Evolutionary conservation across 2,888 invertebrate species (phyloP).

Genomic region (Meteorus cinctellus): DNA sequence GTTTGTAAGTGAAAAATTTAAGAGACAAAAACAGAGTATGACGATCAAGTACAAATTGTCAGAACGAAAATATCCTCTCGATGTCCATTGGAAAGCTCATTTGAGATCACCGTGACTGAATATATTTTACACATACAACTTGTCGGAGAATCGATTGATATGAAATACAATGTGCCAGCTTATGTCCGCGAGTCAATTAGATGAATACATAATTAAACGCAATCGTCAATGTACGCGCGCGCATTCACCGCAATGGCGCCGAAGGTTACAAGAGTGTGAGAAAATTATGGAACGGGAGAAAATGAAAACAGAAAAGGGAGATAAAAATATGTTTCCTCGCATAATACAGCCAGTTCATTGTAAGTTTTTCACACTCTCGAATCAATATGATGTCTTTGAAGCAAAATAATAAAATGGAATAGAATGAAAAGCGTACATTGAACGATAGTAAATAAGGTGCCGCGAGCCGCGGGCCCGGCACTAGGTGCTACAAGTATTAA

Average conservation of each 20-base stretch:
- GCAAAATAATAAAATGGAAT: not conserved
- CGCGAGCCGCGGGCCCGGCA: slow-evolving; percentile 61
- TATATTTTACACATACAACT: not conserved
- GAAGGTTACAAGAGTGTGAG: not conserved
- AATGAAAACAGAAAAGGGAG: not conserved
- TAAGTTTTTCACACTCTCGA: not conserved
- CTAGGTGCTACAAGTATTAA: slow-evolving; percentile 68
- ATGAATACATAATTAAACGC: slow-evolving; percentile 60
- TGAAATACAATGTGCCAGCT: slow-evolving; percentile 42
- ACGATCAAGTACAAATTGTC: not conserved
- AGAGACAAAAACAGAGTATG: not conserved
- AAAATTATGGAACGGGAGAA: not conserved
- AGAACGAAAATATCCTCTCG: not conserved
- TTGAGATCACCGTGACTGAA: not conserved
- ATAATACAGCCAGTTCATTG: not conserved
- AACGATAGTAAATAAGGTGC: slow-evolving; percentile 39
- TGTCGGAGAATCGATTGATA: not conserved
- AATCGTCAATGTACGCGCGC: slow-evolving; percentile 52
- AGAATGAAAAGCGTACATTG: not conserved
- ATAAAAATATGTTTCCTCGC: not conserved
- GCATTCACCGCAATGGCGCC: slow-evolving; percentile 47
- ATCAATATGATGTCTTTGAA: not conserved
- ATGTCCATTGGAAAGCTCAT: not conserved
- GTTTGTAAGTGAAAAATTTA: not conserved
- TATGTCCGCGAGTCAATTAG: slow-evolving; percentile 61